These are phyloP conservation scores for Nesidiocoris tenuis DNA, from an alignment of 2,888 invertebrate genomes.

Conservation along the genomic window DNA sequence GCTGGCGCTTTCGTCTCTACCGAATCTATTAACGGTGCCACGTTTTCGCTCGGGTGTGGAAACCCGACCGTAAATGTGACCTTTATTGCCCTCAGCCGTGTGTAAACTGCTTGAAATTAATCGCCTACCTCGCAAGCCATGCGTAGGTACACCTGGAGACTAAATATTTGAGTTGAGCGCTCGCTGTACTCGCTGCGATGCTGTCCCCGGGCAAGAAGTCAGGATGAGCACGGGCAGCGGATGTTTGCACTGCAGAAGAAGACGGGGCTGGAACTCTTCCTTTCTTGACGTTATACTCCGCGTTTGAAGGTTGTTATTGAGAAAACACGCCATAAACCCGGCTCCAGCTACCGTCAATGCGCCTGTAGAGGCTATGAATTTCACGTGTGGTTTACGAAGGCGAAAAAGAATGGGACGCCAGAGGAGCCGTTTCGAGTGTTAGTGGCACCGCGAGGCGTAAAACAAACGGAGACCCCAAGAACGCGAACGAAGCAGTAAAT, in stretches of 20 bases:
- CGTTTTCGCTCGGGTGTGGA: background rate
- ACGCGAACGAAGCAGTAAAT: slow-evolving; percentile 11
- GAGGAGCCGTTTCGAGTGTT: background rate
- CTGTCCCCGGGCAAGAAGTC: background rate
- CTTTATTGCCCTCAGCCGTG: background rate
- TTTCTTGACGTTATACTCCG: background rate
- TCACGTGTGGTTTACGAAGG: background rate
- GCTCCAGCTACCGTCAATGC: background rate
- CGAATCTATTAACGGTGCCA: background rate
- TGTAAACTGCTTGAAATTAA: slow-evolving; percentile 8
- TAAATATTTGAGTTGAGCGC: background rate
- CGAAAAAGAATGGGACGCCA: background rate
- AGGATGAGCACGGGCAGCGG: background rate
- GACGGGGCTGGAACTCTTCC: background rate
- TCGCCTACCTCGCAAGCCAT: background rate
- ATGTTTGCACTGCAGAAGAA: background rate
- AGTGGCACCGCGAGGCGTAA: background rate
- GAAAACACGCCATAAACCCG: background rate
- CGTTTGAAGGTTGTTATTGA: background rate
- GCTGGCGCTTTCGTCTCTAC: no score
- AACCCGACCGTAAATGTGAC: background rate
- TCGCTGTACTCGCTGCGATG: background rate
- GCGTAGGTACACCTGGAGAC: background rate
- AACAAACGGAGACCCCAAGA: background rate
- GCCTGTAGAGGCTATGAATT: background rate